A percentile compares a stretch with the other conserved stretches of the same genome.
These are phyloP conservation scores for Turdus rufiventris DNA, from an alignment of 2,113 vertebrate genomes.

Conservation along the genomic window DNA sequence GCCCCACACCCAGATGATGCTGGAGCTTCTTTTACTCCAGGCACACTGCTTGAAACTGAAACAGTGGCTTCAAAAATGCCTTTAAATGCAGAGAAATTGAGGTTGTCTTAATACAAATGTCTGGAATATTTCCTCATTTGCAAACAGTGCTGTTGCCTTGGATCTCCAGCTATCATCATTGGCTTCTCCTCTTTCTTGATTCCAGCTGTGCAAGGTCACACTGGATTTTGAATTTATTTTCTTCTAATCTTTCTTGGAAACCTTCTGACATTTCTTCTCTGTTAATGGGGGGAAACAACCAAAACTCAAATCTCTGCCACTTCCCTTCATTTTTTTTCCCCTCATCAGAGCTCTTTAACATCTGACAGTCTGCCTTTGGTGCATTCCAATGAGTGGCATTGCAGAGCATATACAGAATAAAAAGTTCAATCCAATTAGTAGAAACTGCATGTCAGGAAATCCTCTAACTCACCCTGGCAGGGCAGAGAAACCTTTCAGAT, in stretches of 20 bases:
- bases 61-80: neutral
- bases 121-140: neutral
- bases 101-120: neutral
- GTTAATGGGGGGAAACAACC: neutral
- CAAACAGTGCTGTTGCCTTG: neutral
- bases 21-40: neutral
- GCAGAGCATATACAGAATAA: neutral
- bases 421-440: neutral
- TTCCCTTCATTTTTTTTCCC: neutral
- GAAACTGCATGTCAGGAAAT: neutral
- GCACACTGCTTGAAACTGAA: neutral
- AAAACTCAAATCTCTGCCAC: neutral
- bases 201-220: neutral
- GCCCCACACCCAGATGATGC: accelerated
- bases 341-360: neutral
- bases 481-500: neutral
- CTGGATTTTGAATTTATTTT: neutral
- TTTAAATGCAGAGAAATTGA: neutral
- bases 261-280: neutral
- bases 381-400: neutral
- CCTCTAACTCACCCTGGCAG: neutral
- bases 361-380: neutral
- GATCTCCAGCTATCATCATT: neutral
- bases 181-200: neutral
- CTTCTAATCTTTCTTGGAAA: neutral